phyloP scores from a whole-genome alignment of 2,888 invertebrate genomes.

The Lasius fuliginosus region DNA sequence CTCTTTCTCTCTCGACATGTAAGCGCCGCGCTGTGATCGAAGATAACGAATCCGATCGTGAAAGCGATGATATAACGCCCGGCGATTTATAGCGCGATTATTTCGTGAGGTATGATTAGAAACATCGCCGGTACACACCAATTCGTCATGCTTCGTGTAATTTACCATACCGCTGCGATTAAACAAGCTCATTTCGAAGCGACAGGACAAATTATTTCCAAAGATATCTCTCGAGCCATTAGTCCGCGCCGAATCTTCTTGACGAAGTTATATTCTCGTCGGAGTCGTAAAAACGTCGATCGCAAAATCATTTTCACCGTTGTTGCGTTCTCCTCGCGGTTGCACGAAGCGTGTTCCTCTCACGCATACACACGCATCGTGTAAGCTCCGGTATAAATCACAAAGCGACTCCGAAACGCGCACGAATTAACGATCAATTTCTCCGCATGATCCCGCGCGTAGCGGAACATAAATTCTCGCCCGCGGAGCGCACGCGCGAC shows the following conservation, averaged over 20 bases:
- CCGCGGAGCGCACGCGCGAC: constrained; percentile 15
- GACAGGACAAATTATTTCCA: background rate
- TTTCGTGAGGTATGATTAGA: constrained; percentile 53
- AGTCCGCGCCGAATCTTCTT: background rate
- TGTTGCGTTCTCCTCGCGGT: background rate
- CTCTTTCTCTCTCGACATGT: constrained; percentile 41
- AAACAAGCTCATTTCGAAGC: constrained; percentile 17
- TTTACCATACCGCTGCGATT: constrained; percentile 16
- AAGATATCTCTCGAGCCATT: background rate
- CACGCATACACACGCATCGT: background rate
- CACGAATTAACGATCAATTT: constrained; percentile 53
- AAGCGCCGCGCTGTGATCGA: constrained; percentile 45
- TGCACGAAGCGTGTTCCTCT: background rate
- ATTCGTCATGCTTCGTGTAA: constrained; percentile 39
- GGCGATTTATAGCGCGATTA: constrained; percentile 49
- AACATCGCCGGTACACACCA: constrained; percentile 25
- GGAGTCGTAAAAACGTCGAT: constrained; percentile 28
- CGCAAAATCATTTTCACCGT: constrained; percentile 23
- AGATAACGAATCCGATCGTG: constrained; percentile 51
- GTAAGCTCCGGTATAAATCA: constrained; percentile 40
- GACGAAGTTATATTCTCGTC: background rate
- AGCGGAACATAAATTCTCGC: constrained; percentile 47
- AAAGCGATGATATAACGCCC: constrained; percentile 56
- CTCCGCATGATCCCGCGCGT: constrained; percentile 44
- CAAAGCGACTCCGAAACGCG: background rate